Evolutionary conservation across 1,140 invertebrate genomes (phyloP).

Genomic region (Probaryconus sp.): DNA sequence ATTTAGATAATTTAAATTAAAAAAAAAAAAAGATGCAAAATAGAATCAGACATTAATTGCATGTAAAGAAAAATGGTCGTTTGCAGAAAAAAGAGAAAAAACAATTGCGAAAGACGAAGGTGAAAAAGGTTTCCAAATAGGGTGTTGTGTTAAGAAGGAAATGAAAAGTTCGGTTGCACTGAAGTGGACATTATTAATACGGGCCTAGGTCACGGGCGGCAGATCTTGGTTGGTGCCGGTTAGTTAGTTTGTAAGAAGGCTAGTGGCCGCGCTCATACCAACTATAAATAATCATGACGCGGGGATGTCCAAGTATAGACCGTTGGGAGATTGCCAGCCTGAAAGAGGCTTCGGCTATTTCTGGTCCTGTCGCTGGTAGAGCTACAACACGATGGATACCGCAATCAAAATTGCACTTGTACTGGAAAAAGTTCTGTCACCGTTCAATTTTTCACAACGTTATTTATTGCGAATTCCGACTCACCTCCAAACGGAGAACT

Average conservation of each 20-base stretch:
- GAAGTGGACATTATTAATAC: slow-evolving; percentile 75
- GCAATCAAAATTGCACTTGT: slow-evolving; percentile 64
- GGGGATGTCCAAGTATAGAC: slow-evolving; percentile 86
- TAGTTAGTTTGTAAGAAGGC: slow-evolving; percentile 79
- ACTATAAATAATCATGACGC: slow-evolving; percentile 80
- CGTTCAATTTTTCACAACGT: no score
- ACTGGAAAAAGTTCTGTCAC: slow-evolving; percentile 41
- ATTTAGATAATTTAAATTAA: no score
- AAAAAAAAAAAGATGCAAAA: no score
- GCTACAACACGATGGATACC: slow-evolving; percentile 68
- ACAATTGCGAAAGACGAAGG: no score
- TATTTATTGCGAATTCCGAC: slow-evolving; percentile 14
- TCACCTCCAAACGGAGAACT: background rate
- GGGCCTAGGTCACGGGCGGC: slow-evolving; percentile 79
- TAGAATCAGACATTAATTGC: no score
- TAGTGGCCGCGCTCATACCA: slow-evolving; percentile 78
- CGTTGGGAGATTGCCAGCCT: slow-evolving; percentile 82
- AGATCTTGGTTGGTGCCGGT: slow-evolving; percentile 69
- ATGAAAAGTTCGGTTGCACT: slow-evolving; percentile 46
- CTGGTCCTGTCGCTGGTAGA: slow-evolving; percentile 74
- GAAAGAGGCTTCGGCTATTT: slow-evolving; percentile 77
- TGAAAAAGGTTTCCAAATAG: no score
- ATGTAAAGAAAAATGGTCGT: no score
- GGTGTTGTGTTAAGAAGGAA: slow-evolving; percentile 11
- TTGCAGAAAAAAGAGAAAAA: no score